Conservation (phyloP, 2,888 invertebrate genomes). For the Phalera bucephala region DNA sequence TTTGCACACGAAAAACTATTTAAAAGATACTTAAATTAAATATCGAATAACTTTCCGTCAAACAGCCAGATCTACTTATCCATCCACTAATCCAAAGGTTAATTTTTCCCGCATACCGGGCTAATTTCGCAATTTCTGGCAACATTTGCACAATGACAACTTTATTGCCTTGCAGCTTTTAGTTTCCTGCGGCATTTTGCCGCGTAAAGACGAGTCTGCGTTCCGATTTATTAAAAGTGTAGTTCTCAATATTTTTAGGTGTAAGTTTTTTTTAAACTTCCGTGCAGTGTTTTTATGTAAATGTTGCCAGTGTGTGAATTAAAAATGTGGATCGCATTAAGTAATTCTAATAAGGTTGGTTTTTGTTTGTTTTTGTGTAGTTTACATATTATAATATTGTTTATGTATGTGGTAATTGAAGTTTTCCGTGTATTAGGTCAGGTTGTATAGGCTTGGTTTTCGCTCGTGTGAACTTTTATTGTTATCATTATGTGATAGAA, state of each 20-base stretch:
- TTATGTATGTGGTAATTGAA: slow-evolving; percentile 12
- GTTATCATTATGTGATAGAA: neutral
- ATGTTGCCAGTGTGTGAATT: slow-evolving; percentile 12
- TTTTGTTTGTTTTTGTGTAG: neutral
- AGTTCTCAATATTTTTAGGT: slow-evolving; percentile 4
- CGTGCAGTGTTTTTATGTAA: slow-evolving; percentile 11
- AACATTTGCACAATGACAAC: slow-evolving; percentile 31
- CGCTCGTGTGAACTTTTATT: slow-evolving; percentile 4
- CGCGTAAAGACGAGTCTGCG: slow-evolving; percentile 26
- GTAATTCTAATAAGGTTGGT: slow-evolving; percentile 27
- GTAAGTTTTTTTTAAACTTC: slow-evolving; percentile 14
- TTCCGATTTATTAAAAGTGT: no score
- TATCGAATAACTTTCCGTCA: neutral
- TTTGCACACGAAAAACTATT: neutral
- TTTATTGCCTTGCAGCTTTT: slow-evolving; percentile 46
- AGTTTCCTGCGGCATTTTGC: slow-evolving; percentile 58
- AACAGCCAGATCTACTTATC: neutral
- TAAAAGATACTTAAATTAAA: neutral
- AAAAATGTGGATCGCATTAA: slow-evolving; percentile 6
- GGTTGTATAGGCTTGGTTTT: slow-evolving; percentile 7
- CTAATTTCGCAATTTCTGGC: slow-evolving; percentile 13
- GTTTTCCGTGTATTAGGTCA: slow-evolving; percentile 27
- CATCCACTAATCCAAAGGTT: neutral
- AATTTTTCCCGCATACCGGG: slow-evolving; percentile 4
- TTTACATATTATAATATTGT: neutral